A percentile compares a stretch with the other conserved stretches of the same genome.
phyloP scores from a whole-genome alignment of 2,113 vertebrate species.

The Aegithalos caudatus region DNA sequence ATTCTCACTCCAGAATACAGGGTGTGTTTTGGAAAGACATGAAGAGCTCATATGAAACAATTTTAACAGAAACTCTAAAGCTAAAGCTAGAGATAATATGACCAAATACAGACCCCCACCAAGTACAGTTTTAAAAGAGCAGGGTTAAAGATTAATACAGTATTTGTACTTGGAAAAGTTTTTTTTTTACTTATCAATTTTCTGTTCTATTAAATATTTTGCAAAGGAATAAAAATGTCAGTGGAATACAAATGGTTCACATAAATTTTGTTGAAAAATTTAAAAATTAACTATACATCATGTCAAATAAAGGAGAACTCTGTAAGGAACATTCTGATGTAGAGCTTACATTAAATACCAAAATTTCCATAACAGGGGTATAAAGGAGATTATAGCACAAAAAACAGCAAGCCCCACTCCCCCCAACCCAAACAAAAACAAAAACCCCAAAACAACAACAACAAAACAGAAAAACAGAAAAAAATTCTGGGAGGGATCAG shows the following conservation, averaged over 20 bases:
- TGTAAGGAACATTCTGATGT: background rate
- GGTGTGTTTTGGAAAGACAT: background rate
- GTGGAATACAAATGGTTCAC: background rate
- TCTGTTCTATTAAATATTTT: background rate
- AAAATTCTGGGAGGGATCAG: background rate
- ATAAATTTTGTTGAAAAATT: background rate
- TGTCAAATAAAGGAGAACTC: background rate
- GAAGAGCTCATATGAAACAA: background rate
- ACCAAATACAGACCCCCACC: background rate
- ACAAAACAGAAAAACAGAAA: background rate
- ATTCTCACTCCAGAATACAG: background rate
- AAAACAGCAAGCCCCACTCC: no score
- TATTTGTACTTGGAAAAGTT: background rate
- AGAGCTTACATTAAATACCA: background rate
- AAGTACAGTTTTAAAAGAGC: background rate
- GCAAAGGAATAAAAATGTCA: background rate
- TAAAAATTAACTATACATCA: background rate
- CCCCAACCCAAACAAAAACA: background rate
- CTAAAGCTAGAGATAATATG: background rate
- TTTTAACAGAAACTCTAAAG: background rate
- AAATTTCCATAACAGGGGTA: background rate
- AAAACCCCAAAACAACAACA: background rate
- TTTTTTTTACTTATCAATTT: background rate
- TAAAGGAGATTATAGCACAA: background rate
- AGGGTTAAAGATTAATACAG: background rate